Conservation (phyloP, 1,140 invertebrate species). For the Pachyrhynchus sulphureomaculatus region DNA sequence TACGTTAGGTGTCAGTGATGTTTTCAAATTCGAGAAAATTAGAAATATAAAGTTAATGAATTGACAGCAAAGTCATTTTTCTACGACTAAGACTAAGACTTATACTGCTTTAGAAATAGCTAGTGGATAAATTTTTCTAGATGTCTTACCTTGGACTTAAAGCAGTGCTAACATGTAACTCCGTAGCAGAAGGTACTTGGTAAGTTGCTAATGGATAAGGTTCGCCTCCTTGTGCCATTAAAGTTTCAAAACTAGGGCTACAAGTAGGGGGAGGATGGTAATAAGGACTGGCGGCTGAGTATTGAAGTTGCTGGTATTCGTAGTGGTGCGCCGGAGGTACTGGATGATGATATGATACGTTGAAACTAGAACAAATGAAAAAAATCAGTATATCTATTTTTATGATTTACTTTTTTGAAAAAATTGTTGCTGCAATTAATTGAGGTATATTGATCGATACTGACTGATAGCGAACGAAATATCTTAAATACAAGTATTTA, state of each 20-base stretch:
- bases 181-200: slow-evolving; percentile 57
- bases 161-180: slow-evolving; percentile 60
- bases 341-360: slow-evolving; percentile 57
- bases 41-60: no score
- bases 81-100: no score
- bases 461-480: no score
- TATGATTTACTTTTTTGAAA: no score
- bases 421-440: no score
- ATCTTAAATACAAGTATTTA: no score
- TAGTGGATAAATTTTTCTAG: no score
- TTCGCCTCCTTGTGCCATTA: slow-evolving; percentile 53
- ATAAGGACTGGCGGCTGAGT: slow-evolving; percentile 53
- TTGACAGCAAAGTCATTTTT: no score
- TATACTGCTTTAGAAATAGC: no score
- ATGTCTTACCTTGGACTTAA: slow-evolving; percentile 55
- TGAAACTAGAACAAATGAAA: slow-evolving; percentile 49
- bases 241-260: slow-evolving; percentile 56
- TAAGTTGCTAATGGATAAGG: slow-evolving; percentile 63
- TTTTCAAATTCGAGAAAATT: no score
- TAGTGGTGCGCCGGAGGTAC: slow-evolving; percentile 57
- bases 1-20: no score
- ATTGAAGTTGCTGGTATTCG: slow-evolving; percentile 62
- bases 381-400: neutral
- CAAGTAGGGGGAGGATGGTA: slow-evolving; percentile 59
- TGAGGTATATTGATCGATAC: no score